phyloP scores from a whole-genome alignment of 2,888 invertebrate genomes.

The Scaptomyza cyrtandrae region DNA sequence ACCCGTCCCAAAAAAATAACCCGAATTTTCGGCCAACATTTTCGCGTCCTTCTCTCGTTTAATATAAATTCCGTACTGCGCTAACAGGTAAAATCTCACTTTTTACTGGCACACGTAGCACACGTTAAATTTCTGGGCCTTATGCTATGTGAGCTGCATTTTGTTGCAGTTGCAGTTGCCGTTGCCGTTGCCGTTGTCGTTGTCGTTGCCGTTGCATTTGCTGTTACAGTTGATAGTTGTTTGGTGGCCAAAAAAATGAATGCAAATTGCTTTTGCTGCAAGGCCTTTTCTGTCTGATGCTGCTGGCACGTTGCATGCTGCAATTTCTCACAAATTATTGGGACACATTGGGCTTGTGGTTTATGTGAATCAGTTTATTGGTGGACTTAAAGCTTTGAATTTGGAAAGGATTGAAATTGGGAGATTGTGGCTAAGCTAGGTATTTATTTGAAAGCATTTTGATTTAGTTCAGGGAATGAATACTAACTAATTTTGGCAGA shows the following conservation, averaged over 20 bases:
- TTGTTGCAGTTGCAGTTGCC: slow-evolving; percentile 19
- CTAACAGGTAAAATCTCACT: slow-evolving; percentile 67
- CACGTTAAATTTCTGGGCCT: slow-evolving; percentile 36
- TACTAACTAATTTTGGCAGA: not conserved
- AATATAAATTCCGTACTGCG: slow-evolving; percentile 64
- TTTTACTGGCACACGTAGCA: slow-evolving; percentile 56
- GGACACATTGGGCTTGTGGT: slow-evolving; percentile 4
- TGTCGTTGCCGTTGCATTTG: slow-evolving; percentile 30
- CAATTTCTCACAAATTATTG: slow-evolving; percentile 45
- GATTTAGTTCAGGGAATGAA: not conserved
- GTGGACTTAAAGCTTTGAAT: not conserved
- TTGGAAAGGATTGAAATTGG: not conserved
- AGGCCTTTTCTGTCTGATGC: slow-evolving; percentile 30
- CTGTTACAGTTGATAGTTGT: slow-evolving; percentile 30
- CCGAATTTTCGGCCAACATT: slow-evolving; percentile 15
- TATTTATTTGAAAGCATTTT: not conserved
- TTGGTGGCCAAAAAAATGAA: slow-evolving; percentile 34
- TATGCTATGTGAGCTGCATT: slow-evolving; percentile 50
- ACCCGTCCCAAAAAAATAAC: slow-evolving; percentile 14
- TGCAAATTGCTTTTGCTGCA: slow-evolving; percentile 60
- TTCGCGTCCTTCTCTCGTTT: slow-evolving; percentile 40
- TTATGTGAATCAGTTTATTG: not conserved
- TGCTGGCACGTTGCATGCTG: slow-evolving; percentile 31
- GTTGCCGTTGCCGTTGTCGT: slow-evolving; percentile 12
- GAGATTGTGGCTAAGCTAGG: not conserved